A percentile compares a stretch with the other conserved stretches of the same genome.
Conservation (phyloP, 1,140 invertebrate genomes). For the Zaprionus tsacasi region DNA sequence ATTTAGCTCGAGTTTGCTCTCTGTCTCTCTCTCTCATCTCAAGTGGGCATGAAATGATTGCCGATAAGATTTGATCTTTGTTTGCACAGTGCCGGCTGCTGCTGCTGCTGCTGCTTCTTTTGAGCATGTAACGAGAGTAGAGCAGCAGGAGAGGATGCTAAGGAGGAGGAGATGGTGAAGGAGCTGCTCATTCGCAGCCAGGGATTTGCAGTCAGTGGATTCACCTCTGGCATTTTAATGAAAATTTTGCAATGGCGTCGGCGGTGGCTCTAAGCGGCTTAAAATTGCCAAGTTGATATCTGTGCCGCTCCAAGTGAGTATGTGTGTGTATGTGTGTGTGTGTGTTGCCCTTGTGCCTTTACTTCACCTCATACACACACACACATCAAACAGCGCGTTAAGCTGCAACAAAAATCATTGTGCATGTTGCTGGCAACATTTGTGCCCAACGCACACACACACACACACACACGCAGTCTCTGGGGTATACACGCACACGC, state of each 20-base stretch:
- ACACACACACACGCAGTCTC: background rate
- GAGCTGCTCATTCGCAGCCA: constrained; percentile 26
- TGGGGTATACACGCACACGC: background rate
- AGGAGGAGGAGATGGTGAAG: constrained; percentile 9
- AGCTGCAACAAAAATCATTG: constrained; percentile 29
- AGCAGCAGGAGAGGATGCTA: background rate
- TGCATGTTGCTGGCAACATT: constrained; percentile 68
- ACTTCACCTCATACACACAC: no score
- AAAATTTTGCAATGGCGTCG: constrained; percentile 58
- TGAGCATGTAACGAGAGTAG: constrained; percentile 7
- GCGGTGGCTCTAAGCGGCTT: constrained; percentile 61
- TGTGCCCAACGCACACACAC: constrained; percentile 9
- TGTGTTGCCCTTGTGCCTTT: no score
- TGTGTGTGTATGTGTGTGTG: background rate
- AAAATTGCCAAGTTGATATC: constrained; percentile 56
- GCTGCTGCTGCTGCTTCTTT: constrained; percentile 16
- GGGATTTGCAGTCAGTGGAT: constrained; percentile 35
- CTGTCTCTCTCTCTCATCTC: constrained; percentile 32
- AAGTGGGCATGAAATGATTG: constrained; percentile 77
- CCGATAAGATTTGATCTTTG: constrained; percentile 81
- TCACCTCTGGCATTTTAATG: constrained; percentile 76
- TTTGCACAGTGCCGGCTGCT: constrained; percentile 47
- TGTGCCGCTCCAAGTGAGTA: constrained; percentile 17
- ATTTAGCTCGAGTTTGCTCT: constrained; percentile 43
- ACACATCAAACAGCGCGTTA: constrained; percentile 29